phyloP scores from a whole-genome alignment of 2,888 invertebrate species.

The Drosophila barbarae region DNA sequence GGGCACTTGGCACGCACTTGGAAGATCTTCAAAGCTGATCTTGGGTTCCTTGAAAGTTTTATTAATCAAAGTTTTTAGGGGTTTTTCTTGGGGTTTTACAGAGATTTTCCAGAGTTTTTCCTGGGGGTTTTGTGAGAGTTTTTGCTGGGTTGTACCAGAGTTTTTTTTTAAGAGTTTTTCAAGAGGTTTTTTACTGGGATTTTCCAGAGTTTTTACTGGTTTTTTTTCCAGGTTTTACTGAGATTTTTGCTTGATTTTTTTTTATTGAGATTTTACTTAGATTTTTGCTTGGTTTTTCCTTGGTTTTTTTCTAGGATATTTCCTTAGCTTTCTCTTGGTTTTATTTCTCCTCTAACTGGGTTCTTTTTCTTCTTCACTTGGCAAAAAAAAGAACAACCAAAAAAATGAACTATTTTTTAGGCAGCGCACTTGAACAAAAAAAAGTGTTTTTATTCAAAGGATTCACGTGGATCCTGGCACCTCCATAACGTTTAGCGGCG shows the following conservation, averaged over 20 bases:
- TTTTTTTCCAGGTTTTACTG: accelerated
- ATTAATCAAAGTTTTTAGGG: neutral
- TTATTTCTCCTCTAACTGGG: neutral
- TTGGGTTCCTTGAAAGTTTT: neutral
- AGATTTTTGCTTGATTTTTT: too few species aligned
- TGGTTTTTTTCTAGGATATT: neutral
- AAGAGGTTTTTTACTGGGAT: neutral
- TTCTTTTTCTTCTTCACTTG: conserved; percentile 34
- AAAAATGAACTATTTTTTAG: conserved; percentile 41
- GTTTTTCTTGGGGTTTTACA: neutral
- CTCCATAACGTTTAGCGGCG: conserved; percentile 20
- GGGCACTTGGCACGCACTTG: conserved; percentile 6
- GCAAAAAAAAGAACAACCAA: conserved; percentile 14
- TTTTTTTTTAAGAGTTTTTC: neutral
- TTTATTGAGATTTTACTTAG: neutral
- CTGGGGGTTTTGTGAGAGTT: neutral
- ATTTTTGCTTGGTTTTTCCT: neutral
- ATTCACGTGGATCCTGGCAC: conserved; percentile 31
- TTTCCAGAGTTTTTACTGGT: neutral
- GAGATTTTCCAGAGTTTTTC: neutral
- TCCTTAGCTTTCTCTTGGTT: neutral
- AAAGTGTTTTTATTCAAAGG: neutral
- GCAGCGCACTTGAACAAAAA: conserved; percentile 62
- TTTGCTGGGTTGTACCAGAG: neutral
- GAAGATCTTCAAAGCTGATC: neutral